phyloP scores from a whole-genome alignment of 2,888 invertebrate species.

The Zhengitettix transpicula region DNA sequence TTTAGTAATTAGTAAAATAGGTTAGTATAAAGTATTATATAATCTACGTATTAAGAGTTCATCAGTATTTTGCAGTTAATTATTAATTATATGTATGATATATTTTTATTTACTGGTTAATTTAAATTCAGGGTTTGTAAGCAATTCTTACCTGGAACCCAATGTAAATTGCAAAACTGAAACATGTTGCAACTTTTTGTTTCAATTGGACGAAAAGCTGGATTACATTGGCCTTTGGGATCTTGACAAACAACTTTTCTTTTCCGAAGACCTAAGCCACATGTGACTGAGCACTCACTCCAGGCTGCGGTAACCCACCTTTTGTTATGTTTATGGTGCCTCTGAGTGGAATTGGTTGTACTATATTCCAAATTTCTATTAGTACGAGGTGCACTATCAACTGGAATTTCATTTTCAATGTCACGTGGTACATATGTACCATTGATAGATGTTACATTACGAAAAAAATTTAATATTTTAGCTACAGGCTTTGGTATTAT shows the following conservation, averaged over 20 bases:
- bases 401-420: too few species aligned
- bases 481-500: conserved; percentile 5
- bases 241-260: neutral
- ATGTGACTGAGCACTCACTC: neutral
- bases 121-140: neutral
- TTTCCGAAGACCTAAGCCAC: neutral
- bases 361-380: too few species aligned
- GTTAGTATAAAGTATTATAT: neutral
- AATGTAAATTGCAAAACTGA: neutral
- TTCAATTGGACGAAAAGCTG: neutral
- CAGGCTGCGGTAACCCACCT: neutral
- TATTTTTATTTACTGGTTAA: neutral
- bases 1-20: too few species aligned
- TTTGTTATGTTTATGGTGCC: neutral
- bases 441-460: neutral
- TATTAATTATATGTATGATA: neutral
- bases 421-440: neutral
- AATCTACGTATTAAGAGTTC: too few species aligned
- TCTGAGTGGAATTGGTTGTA: neutral
- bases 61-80: neutral
- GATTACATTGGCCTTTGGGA: neutral
- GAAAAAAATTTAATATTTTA: neutral
- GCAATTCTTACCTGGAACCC: neutral
- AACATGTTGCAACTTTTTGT: neutral
- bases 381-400: too few species aligned